A percentile compares a stretch with the other conserved stretches of the same genome.
Evolutionary conservation across 2,113 vertebrate genomes (phyloP).

Genomic region (Pollachius pollachius): DNA sequence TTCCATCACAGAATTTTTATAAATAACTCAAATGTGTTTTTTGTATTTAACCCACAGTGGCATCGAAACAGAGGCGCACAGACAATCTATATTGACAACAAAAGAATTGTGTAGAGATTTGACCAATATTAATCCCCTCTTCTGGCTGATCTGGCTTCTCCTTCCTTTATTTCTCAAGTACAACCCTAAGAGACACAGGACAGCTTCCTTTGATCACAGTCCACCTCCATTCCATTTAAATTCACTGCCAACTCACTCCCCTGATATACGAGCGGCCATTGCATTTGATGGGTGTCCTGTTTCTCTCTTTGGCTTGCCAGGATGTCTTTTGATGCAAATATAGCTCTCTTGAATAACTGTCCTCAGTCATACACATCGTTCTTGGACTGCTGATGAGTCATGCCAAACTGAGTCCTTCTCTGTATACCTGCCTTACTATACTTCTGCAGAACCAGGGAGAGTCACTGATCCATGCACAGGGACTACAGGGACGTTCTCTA

Average conservation of each 20-base stretch:
- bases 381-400: too few relatives aligned
- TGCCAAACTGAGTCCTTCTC: too few relatives aligned
- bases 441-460: too few relatives aligned
- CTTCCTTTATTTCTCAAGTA: too few relatives aligned
- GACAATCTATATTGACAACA: not conserved
- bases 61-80: not conserved
- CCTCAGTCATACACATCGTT: conserved; percentile 23
- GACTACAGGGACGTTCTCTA: too few relatives aligned
- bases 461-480: too few relatives aligned
- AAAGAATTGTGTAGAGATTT: conserved; percentile 4
- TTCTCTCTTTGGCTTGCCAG: not conserved
- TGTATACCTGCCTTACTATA: too few relatives aligned
- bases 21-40: not conserved
- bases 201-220: conserved; percentile 20
- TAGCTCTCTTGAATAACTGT: conserved; percentile 22
- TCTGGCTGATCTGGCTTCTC: conserved; percentile 26
- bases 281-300: conserved; percentile 17
- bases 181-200: conserved; percentile 26
- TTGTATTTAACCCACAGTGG: not conserved
- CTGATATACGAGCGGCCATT: conserved; percentile 28
- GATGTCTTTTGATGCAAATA: conserved; percentile 22
- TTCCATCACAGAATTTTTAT: not conserved
- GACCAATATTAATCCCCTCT: conserved; percentile 13
- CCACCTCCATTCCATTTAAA: conserved; percentile 32
- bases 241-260: conserved; percentile 24